Percentiles rank a stretch among this genome's conserved stretches.
Conservation (phyloP, 2,797 vertebrate species). For the Gouania willdenowi region DNA sequence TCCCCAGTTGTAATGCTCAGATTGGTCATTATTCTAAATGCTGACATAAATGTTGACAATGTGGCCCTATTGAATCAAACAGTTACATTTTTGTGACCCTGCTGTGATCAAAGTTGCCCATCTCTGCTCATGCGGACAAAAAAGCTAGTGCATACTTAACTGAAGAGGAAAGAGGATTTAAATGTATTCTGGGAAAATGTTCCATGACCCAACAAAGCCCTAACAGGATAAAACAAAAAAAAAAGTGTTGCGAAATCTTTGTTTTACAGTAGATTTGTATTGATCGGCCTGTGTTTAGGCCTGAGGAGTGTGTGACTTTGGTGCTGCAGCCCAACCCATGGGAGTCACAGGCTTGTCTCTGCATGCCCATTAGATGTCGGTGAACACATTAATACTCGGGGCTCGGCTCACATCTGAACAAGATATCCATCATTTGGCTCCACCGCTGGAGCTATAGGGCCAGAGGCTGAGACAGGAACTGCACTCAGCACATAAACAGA, state of each 20-base stretch:
- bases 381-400: conserved; percentile 37
- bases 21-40: too few species aligned
- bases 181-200: conserved; percentile 23
- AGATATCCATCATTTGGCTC: conserved; percentile 35
- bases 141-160: too few species aligned
- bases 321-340: conserved; percentile 54
- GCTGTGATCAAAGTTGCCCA: too few species aligned
- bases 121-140: too few species aligned
- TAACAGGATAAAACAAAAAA: too few species aligned
- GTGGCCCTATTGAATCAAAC: too few species aligned
- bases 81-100: too few species aligned
- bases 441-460: conserved; percentile 29
- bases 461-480: conserved; percentile 40
- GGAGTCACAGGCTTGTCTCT: conserved; percentile 57
- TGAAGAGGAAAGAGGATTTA: too few species aligned
- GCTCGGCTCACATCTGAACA: conserved; percentile 36
- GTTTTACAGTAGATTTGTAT: conserved; percentile 31
- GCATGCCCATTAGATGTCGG: conserved; percentile 52
- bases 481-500: conserved; percentile 66
- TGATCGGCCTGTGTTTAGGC: conserved; percentile 41
- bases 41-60: too few species aligned
- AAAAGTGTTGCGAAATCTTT: conserved; percentile 23
- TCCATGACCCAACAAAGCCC: conserved; percentile 25
- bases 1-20: too few species aligned
- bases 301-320: conserved; percentile 30